Percentiles rank a stretch among this genome's conserved stretches.
phyloP scores from a whole-genome alignment of 2,113 vertebrate genomes.

The Rana temporaria region DNA sequence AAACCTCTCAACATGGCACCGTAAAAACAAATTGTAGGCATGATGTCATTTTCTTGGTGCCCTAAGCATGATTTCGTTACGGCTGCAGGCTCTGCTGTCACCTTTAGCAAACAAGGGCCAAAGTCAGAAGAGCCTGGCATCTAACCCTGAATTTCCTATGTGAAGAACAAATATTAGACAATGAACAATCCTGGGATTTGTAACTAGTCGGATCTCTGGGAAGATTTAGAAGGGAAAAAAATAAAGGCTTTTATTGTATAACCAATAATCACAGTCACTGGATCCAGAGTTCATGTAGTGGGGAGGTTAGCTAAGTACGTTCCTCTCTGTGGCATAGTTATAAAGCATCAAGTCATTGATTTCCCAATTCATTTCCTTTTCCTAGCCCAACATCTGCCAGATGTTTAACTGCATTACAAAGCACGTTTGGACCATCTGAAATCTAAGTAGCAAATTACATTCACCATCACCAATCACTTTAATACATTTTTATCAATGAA shows the following conservation, averaged over 20 bases:
- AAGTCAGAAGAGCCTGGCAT: constrained; percentile 12
- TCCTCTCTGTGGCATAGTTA: too few species aligned
- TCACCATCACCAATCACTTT: too few species aligned
- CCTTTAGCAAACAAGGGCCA: constrained; percentile 10
- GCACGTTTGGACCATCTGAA: too few species aligned
- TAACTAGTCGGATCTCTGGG: background rate
- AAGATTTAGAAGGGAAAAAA: background rate
- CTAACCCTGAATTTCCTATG: background rate
- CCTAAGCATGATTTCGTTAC: background rate
- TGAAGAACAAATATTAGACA: constrained; percentile 16
- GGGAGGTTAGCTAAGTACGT: too few species aligned
- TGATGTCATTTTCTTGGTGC: background rate
- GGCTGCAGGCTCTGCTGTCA: background rate
- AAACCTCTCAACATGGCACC: background rate
- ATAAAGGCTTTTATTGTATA: background rate
- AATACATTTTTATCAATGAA: too few species aligned
- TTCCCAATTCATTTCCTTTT: too few species aligned
- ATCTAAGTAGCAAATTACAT: too few species aligned
- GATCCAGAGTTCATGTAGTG: too few species aligned
- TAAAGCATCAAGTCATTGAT: too few species aligned
- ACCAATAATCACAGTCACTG: too few species aligned
- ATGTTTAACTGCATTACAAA: too few species aligned
- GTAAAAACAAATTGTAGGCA: background rate
- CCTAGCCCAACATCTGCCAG: too few species aligned
- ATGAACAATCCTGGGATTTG: constrained; percentile 17